Conservation (phyloP, 1,140 invertebrate genomes). For the Procambarus clarkii region DNA sequence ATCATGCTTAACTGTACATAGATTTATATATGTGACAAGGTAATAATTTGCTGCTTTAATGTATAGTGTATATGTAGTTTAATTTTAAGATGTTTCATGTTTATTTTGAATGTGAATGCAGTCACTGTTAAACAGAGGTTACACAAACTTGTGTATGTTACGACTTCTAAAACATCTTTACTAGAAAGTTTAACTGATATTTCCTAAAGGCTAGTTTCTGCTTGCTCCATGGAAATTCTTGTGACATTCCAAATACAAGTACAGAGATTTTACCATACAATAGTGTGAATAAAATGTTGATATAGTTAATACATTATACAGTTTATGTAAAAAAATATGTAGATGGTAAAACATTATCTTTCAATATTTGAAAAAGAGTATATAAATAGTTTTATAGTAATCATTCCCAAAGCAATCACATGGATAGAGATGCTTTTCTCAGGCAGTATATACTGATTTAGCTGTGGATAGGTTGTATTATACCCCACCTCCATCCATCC, state of each 20-base stretch:
- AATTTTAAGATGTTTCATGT: background rate
- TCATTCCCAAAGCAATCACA: too few species aligned
- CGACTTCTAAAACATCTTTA: background rate
- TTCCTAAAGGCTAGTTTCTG: background rate
- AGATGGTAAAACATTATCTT: background rate
- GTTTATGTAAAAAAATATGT: background rate
- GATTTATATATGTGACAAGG: slow-evolving; percentile 10
- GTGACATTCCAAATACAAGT: background rate
- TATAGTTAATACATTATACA: background rate
- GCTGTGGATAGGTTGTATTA: too few species aligned
- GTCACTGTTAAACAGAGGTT: background rate
- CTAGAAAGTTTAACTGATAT: background rate
- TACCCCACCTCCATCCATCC: too few species aligned
- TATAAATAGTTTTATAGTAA: background rate
- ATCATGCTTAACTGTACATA: background rate
- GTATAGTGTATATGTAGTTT: background rate
- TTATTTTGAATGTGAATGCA: background rate
- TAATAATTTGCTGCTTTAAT: background rate
- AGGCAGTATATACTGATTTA: too few species aligned
- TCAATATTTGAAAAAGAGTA: background rate
- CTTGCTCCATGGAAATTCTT: background rate
- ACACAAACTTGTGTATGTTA: background rate
- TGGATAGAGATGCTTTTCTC: too few species aligned
- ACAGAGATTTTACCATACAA: background rate
- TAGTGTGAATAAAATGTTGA: background rate